Base-by-base conservation (phyloP, 2,888 invertebrate genomes). In the Chalcosyrphus nemorum region DNA sequence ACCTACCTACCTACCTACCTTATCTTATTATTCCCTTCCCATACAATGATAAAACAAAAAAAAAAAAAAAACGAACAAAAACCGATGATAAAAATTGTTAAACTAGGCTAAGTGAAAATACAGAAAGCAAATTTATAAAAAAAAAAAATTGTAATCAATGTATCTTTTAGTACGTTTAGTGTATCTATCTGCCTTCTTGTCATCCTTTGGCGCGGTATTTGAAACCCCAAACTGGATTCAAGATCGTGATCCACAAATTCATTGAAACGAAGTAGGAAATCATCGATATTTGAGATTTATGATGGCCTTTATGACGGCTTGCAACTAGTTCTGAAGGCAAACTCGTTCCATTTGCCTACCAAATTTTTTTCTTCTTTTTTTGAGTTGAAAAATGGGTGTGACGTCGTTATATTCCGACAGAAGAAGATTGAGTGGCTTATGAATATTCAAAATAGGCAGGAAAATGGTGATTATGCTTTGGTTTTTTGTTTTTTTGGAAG, bases 21-120 rank as follows among this genome's bases (percentile, higher is more conserved):
- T 68, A 41, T 50, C 59, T n/a, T 63, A 47, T 61, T 63, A 32
- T 63, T 50, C 21, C 74, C 77, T 56, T 70, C 35, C 56, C 76
- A 43, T 1, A 29, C 54, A 54, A 70, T 57, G 41, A 52, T 41
- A 65, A 65, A 35, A n/a, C 2, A 43, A 59, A 9, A n/a, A n/a
- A n/a, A n/a, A n/a, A n/a, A n/a, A n/a, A n/a, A n/a, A n/a, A n/a
- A n/a, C n/a, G n/a, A n/a, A 1, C 57, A 61, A 74, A 68, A 70
- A 54, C 65, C 11, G 24, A 32, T 71, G 43, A 71, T 70, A 63
- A 63, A 72, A 45, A 9, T 68, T 75, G 75, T 74, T 75, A 81
- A n/a, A 74, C 61, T 80, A 75, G 74, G 59, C 66, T 80, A 54
- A 71, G 66, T 6, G 15, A 72, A 72, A 70, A 77, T 77, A 77